Conservation (phyloP, 30 jellyfish, hydroid and myxozoan genomes). For the Turritopsis rubra region DNA sequence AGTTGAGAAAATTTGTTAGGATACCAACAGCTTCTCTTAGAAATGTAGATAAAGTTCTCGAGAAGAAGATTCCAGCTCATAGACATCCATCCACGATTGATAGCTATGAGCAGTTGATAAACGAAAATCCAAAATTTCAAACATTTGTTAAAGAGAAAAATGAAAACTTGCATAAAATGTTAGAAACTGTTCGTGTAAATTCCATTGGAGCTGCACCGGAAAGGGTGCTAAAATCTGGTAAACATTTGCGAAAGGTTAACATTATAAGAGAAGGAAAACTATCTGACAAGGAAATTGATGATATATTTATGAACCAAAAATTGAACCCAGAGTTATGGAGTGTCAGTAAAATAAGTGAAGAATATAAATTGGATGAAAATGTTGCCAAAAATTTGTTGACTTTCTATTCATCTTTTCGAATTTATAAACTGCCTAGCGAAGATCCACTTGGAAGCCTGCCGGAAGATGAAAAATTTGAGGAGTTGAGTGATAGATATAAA, state of each 20-base stretch:
- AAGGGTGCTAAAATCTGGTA: conserved; percentile 17
- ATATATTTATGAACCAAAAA: conserved; percentile 23
- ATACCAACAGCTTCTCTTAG: conserved; percentile 21
- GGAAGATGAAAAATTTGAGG: neutral
- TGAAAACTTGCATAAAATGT: conserved; percentile 18
- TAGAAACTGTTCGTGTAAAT: conserved; percentile 32
- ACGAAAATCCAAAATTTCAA: conserved; percentile 25
- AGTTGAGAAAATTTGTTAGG: conserved; percentile 7
- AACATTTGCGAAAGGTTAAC: conserved; percentile 7
- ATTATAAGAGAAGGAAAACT: conserved; percentile 25
- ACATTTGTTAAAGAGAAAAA: conserved; percentile 1
- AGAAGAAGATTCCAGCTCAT: conserved; percentile 16
- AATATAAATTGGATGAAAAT: conserved; percentile 24
- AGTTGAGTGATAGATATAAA: neutral
- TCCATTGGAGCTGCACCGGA: conserved; percentile 42
- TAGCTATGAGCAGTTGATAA: conserved; percentile 15
- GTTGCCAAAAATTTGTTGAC: conserved; percentile 33
- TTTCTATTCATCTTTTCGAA: conserved; percentile 20
- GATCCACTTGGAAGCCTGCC: neutral
- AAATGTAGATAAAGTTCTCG: conserved; percentile 37
- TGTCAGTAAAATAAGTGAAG: conserved; percentile 5
- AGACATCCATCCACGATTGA: conserved; percentile 39
- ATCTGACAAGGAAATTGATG: conserved; percentile 2
- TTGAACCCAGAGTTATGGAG: conserved; percentile 32
- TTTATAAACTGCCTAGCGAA: conserved; percentile 3